A percentile compares a stretch with the other conserved stretches of the same genome.
These are phyloP conservation scores for Indicator maculatus DNA, from an alignment of 2,113 vertebrate species.

Conservation along the genomic window DNA sequence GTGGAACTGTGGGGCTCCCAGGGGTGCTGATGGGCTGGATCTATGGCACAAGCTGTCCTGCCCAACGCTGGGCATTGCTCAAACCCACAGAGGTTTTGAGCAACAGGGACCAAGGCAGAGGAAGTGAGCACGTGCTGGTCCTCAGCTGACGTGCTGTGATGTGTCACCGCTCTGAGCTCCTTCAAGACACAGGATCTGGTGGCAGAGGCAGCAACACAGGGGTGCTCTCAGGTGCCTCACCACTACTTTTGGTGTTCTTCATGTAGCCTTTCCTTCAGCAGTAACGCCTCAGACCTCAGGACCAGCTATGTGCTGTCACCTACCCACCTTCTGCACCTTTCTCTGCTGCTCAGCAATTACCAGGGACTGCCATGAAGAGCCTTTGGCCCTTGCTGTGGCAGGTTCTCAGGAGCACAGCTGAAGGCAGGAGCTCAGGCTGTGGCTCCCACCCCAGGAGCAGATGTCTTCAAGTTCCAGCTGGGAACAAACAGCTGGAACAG, in stretches of 20 bases:
- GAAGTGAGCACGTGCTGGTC: background rate
- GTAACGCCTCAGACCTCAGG: background rate
- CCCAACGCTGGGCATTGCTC: background rate
- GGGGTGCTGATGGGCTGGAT: rapidly evolving
- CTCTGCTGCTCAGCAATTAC: rapidly evolving
- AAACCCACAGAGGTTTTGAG: background rate
- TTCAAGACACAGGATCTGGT: rapidly evolving
- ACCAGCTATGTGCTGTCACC: rapidly evolving
- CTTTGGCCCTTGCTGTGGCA: rapidly evolving
- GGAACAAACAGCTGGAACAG: conserved; percentile 39
- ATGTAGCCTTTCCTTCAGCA: background rate
- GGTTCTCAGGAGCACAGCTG: background rate
- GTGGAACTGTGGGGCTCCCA: rapidly evolving
- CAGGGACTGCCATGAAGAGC: rapidly evolving
- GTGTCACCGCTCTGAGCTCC: background rate
- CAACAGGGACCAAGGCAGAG: background rate
- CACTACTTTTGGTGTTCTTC: rapidly evolving
- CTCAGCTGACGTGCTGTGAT: rapidly evolving
- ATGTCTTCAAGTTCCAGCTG: background rate
- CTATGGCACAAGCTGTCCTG: rapidly evolving
- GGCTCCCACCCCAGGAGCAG: background rate
- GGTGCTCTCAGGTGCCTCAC: background rate
- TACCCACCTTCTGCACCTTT: rapidly evolving
- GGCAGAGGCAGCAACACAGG: background rate
- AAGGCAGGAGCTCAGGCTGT: background rate